Conservation (phyloP, 2,888 invertebrate species). For the Agrochola litura region DNA sequence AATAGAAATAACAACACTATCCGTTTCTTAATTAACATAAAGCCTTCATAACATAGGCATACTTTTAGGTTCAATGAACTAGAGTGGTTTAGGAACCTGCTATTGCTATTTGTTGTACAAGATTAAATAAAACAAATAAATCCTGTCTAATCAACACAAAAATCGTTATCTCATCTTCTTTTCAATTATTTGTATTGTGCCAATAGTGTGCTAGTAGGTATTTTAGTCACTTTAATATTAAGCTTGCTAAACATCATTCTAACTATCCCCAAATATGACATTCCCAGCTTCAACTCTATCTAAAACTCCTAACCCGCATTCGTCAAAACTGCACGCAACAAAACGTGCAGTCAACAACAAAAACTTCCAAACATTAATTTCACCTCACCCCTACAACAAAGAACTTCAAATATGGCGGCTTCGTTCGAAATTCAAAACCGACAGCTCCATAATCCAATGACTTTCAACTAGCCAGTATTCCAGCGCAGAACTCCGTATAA, state of each 20-base stretch:
- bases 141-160: no score
- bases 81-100: neutral
- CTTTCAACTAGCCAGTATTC: constrained; percentile 45
- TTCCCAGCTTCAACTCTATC: neutral
- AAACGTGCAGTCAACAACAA: constrained; percentile 2
- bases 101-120: neutral
- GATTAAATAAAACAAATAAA: neutral
- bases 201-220: neutral
- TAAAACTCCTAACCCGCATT: neutral
- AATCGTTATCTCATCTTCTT: neutral
- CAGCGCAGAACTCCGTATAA: constrained; percentile 38
- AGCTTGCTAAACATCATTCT: neutral
- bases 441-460: constrained; percentile 58
- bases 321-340: constrained; percentile 11
- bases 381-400: constrained; percentile 11
- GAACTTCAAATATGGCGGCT: constrained; percentile 44
- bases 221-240: neutral
- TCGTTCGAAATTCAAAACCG: constrained; percentile 31
- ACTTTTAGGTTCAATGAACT: neutral
- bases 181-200: neutral
- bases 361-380: constrained; percentile 10
- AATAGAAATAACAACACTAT: neutral
- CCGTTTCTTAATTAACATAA: neutral
- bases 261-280: neutral
- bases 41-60: neutral